Evolutionary conservation across 2,113 vertebrate species (phyloP).

Genomic region (Plecotus auritus): DNA sequence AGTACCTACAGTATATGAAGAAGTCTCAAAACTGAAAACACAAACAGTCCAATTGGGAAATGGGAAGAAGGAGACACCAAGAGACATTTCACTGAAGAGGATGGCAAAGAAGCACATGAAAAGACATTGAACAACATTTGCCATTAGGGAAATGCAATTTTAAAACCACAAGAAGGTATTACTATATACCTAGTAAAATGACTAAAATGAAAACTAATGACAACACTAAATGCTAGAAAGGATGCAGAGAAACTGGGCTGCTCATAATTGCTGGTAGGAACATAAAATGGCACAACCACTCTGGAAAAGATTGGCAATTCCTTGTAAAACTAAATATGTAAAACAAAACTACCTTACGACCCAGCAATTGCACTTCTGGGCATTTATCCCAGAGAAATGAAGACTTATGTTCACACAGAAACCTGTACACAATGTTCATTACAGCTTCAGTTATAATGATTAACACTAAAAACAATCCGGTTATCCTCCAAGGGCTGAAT

Average conservation of each 20-base stretch:
- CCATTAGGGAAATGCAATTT: neutral
- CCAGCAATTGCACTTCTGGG: neutral
- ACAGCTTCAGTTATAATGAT: neutral
- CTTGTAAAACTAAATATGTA: neutral
- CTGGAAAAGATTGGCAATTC: neutral
- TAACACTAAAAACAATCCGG: neutral
- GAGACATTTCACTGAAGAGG: neutral
- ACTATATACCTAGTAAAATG: neutral
- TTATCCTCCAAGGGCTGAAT: neutral
- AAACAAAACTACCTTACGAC: neutral
- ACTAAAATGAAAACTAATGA: neutral
- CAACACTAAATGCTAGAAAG: neutral
- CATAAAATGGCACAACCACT: neutral
- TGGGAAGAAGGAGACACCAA: neutral
- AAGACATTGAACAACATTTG: neutral
- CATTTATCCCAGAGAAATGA: neutral
- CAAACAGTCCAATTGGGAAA: neutral
- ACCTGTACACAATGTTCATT: neutral
- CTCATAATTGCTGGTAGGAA: neutral
- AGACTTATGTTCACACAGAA: neutral
- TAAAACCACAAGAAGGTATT: neutral
- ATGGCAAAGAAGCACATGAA: neutral
- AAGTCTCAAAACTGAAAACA: conserved; percentile 17
- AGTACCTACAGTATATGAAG: neutral
- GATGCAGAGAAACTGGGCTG: neutral